Base-by-base conservation (phyloP, 2,113 vertebrate genomes). In the Rhea americana region DNA sequence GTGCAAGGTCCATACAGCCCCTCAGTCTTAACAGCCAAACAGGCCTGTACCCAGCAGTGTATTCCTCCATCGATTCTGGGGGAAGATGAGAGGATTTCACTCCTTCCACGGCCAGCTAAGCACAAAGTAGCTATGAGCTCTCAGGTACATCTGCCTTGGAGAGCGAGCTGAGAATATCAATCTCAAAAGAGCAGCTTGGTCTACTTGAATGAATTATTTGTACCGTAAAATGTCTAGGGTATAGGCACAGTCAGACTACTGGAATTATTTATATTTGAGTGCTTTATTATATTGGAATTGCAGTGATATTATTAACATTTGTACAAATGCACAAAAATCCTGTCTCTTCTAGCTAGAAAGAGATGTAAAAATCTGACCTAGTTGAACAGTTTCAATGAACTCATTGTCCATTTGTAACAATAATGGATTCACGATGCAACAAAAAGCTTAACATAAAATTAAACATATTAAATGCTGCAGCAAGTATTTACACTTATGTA, bases 231-330 rank as follows among this genome's bases (percentile, higher is more conserved):
- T 11, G 11, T 51, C 20, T 0, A 2, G 53, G 62, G 28, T 53
- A 67, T 3, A 83, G 66, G 85, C 58, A 87, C 50, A 93, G 59
- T 59, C 73, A 86, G 14, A 85, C 53, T 79, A 68, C 50, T 47
- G 78, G 22, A 88, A 82, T 55, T 91, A 51, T 90, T 96, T 98
- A 95, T 96, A 96, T 97, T 98, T 97, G 96, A 99, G 98, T 99
- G 99, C 99, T 99, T 99, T 99, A 99, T 99, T 99, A 98, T 99
- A 99, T 97, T 98, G 98, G 98, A 99, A 98, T 98, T 98, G 98
- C 98, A 94, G 98, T 98, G 98, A 99, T 98, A 98, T 98, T 97
- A 97, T 98, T 98, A 98, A 99, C 98, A 99, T 99, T 99, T 99
- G 98, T 99, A 99, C 99, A 99, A 99, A 99, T 98, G 98, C 98